phyloP scores from a whole-genome alignment of 2,113 vertebrate genomes.

The Verasper variegatus region DNA sequence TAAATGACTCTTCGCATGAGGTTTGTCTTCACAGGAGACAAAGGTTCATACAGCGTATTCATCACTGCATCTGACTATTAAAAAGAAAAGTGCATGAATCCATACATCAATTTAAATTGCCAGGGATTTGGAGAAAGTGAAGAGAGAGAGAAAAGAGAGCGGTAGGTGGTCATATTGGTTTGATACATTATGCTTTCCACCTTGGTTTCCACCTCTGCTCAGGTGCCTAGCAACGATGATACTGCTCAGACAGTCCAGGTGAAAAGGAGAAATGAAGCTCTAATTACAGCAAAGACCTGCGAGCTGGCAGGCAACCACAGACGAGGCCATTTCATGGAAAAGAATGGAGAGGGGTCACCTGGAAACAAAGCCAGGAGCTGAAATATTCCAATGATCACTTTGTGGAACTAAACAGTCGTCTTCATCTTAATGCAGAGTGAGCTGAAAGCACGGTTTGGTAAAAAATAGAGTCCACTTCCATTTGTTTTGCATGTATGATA shows the following conservation, averaged over 20 bases:
- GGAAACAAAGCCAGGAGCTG: constrained; percentile 39
- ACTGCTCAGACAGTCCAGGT: constrained; percentile 38
- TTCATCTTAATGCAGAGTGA: background rate
- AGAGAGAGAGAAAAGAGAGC: constrained; percentile 4
- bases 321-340: constrained; percentile 17
- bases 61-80: background rate
- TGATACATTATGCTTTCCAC: constrained; percentile 62
- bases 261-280: constrained; percentile 67
- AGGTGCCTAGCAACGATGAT: constrained; percentile 78
- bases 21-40: background rate
- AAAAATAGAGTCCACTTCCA: too few species aligned
- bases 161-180: constrained; percentile 11
- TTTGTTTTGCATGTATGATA: background rate
- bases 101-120: constrained; percentile 5
- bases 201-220: constrained; percentile 67
- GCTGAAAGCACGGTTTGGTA: background rate
- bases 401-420: background rate
- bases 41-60: background rate
- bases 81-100: background rate
- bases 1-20: constrained; percentile 17
- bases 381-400: constrained; percentile 12
- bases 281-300: constrained; percentile 68
- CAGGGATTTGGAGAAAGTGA: background rate
- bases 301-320: background rate
- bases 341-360: constrained; percentile 11